Evolutionary conservation across 2,888 invertebrate genomes (phyloP).

Genomic region (Hirtodrosophila alboralis): DNA sequence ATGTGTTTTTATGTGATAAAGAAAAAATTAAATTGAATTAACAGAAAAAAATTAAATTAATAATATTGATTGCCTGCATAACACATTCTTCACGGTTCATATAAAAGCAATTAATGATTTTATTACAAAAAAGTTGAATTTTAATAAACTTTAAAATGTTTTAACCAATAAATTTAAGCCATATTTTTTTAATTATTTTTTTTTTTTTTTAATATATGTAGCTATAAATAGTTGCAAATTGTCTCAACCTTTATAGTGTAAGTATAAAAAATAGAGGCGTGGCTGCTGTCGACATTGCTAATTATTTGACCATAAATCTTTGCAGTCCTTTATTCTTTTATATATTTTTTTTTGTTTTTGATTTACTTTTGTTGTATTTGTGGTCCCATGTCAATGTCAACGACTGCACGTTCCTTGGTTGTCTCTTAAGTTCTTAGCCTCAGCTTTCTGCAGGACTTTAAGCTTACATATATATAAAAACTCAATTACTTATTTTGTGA

Average conservation of each 20-base stretch:
- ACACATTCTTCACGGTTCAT: too few relatives aligned
- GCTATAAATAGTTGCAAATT: not conserved
- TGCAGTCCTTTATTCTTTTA: constrained; percentile 28
- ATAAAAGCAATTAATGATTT: too few relatives aligned
- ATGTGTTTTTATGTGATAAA: too few relatives aligned
- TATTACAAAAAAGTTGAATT: not conserved
- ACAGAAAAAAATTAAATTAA: not conserved
- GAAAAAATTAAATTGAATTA: too few relatives aligned
- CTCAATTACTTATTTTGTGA: constrained; percentile 21
- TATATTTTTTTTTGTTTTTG: constrained; percentile 9
- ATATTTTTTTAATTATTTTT: not conserved
- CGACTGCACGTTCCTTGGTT: constrained; percentile 37
- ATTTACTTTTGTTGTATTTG: too few relatives aligned
- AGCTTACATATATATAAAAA: constrained; percentile 43
- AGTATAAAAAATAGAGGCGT: constrained; percentile 20
- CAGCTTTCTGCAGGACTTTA: constrained; percentile 8
- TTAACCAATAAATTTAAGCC: too few relatives aligned
- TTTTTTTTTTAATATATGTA: not conserved
- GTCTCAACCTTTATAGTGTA: constrained; percentile 26
- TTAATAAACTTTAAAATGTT: not conserved
- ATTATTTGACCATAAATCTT: constrained; percentile 69
- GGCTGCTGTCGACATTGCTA: constrained; percentile 47
- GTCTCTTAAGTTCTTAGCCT: constrained; percentile 28
- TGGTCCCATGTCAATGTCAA: constrained; percentile 61
- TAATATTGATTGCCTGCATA: not conserved